Conservation (phyloP, 2,888 invertebrate genomes). For the Trilocha varians region DNA sequence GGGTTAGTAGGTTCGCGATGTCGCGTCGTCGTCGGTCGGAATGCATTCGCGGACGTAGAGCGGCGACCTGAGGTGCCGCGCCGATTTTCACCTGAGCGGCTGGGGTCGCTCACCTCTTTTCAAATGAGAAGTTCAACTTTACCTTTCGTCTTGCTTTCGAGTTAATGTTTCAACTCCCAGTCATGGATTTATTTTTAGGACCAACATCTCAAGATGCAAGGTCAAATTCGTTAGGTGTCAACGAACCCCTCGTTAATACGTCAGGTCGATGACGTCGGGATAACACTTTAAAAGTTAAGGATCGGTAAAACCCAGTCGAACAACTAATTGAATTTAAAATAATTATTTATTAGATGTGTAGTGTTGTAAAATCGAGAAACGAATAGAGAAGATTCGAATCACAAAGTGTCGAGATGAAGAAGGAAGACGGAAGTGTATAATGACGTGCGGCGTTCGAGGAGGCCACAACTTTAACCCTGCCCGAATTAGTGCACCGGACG, state of each 20-base stretch:
- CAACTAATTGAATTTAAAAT: not conserved
- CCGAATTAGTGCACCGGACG: slow-evolving; percentile 72
- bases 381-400: slow-evolving; percentile 20
- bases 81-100: slow-evolving; percentile 54
- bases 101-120: slow-evolving; percentile 50
- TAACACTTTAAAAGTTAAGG: slow-evolving; percentile 34
- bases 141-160: slow-evolving; percentile 16
- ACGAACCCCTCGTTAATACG: slow-evolving; percentile 63
- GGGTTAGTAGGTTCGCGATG: slow-evolving; percentile 73
- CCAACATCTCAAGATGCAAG: slow-evolving; percentile 57
- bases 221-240: slow-evolving; percentile 63
- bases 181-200: slow-evolving; percentile 45
- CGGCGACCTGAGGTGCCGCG: slow-evolving; percentile 68
- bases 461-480: slow-evolving; percentile 70
- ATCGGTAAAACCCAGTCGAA: not conserved
- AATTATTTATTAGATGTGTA: slow-evolving; percentile 3
- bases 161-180: slow-evolving; percentile 15
- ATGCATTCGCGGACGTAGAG: slow-evolving; percentile 72
- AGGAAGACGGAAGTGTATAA: slow-evolving; percentile 63
- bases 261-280: slow-evolving; percentile 66
- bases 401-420: slow-evolving; percentile 49
- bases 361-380: slow-evolving; percentile 9
- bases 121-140: slow-evolving; percentile 28
- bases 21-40: slow-evolving; percentile 70
- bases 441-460: slow-evolving; percentile 50